Evolutionary conservation across 2,797 vertebrate species (phyloP).

Genomic region (Sciurus carolinensis): DNA sequence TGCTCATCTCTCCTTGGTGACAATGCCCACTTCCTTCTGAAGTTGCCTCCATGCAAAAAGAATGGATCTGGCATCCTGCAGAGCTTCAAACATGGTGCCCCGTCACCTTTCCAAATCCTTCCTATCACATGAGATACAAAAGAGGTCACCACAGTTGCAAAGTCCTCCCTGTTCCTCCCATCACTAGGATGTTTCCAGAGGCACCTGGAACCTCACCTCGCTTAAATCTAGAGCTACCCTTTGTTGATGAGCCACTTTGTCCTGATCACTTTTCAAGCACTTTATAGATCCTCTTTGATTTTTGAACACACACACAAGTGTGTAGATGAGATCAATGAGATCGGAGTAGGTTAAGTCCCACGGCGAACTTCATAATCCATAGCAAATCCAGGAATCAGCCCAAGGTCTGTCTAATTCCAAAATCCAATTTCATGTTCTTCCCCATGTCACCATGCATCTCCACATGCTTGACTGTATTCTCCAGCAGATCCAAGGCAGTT

Average conservation of each 20-base stretch:
- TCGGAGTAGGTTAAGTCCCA: not conserved
- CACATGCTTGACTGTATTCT: not conserved
- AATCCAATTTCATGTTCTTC: not conserved
- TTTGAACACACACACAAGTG: not conserved
- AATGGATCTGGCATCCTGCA: not conserved
- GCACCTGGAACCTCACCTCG: not conserved
- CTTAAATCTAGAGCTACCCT: not conserved
- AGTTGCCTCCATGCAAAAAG: not conserved
- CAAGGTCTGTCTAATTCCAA: not conserved
- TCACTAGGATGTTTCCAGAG: not conserved
- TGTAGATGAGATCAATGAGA: not conserved
- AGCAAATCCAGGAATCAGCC: not conserved
- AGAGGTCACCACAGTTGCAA: not conserved
- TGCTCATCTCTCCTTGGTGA: not conserved
- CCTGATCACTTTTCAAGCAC: not conserved
- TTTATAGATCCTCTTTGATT: not conserved
- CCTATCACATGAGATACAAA: not conserved
- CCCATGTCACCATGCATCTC: not conserved
- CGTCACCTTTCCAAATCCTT: not conserved
- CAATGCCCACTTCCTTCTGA: slow-evolving; percentile 19
- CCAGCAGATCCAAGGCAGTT: not conserved
- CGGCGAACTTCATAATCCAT: not conserved
- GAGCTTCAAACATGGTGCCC: not conserved
- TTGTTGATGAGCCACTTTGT: not conserved
- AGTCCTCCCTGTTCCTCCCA: not conserved